phyloP scores from a whole-genome alignment of 2,113 vertebrate genomes.

The Sinosuthora webbiana region DNA sequence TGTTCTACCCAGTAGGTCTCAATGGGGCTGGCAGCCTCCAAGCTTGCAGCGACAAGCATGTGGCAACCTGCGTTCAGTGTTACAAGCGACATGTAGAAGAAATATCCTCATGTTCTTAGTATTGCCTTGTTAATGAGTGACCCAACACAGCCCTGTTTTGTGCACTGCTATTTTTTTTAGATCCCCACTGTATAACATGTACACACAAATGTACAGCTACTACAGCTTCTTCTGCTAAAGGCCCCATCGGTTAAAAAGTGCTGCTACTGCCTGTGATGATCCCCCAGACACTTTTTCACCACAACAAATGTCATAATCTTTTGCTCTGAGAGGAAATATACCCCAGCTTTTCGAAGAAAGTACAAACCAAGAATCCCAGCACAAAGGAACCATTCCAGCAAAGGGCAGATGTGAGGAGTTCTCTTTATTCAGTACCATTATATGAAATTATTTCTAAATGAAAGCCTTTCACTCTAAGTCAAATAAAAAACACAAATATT shows the following conservation, averaged over 20 bases:
- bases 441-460: not conserved
- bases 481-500: not conserved
- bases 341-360: not conserved
- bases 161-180: not conserved
- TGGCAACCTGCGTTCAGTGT: not conserved
- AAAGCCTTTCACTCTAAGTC: not conserved
- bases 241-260: not conserved
- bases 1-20: not conserved
- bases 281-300: not conserved
- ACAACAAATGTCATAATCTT: not conserved
- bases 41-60: not conserved
- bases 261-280: not conserved
- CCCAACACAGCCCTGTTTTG: rapidly evolving
- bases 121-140: not conserved
- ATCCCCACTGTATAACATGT: rapidly evolving
- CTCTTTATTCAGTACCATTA: not conserved
- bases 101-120: not conserved
- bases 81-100: rapidly evolving
- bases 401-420: not conserved
- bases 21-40: too few relatives aligned
- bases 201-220: rapidly evolving
- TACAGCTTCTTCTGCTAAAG: not conserved
- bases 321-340: not conserved
- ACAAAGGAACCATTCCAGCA: not conserved
- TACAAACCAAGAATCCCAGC: not conserved